Evolutionary conservation across 2,888 invertebrate species (phyloP).

Genomic region (Sericinus montela): DNA sequence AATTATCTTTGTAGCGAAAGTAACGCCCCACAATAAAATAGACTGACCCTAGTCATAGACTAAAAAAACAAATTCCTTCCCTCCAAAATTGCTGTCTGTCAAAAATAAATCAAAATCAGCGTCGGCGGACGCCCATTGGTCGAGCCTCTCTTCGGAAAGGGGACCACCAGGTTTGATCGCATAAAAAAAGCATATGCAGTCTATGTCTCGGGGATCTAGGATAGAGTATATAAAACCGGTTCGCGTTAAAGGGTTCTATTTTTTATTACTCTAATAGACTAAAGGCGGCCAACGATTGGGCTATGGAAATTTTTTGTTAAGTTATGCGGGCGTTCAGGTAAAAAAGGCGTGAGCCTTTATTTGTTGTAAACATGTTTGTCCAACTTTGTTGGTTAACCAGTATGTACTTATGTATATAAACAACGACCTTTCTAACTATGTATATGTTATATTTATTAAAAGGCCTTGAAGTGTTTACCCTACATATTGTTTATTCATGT

Average conservation of each 20-base stretch:
- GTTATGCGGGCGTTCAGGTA: slow-evolving; percentile 8
- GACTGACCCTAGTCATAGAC: slow-evolving; percentile 20
- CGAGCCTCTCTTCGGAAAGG: slow-evolving; percentile 26
- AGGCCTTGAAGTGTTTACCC: too few species aligned
- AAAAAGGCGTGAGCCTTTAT: slow-evolving; percentile 14
- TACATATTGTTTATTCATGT: too few species aligned
- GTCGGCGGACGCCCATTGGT: slow-evolving; percentile 34
- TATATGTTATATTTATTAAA: too few species aligned
- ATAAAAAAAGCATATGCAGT: slow-evolving; percentile 24
- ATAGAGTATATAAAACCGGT: slow-evolving; percentile 27
- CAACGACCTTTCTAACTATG: too few species aligned
- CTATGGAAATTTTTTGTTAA: slow-evolving; percentile 13
- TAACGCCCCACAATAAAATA: slow-evolving; percentile 16
- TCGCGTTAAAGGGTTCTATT: slow-evolving; percentile 20
- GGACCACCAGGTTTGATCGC: slow-evolving; percentile 18
- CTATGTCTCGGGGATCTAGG: slow-evolving; percentile 29
- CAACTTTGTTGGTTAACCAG: background rate
- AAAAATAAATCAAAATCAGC: slow-evolving; percentile 44
- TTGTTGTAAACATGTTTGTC: slow-evolving; percentile 1
- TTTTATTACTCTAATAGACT: slow-evolving; percentile 21
- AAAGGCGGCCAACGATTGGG: slow-evolving; percentile 13
- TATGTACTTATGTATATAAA: background rate
- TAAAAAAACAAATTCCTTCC: slow-evolving; percentile 26
- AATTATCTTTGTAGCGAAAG: slow-evolving; percentile 8
- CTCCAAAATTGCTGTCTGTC: slow-evolving; percentile 36